Percentiles rank a stretch among this genome's conserved stretches.
These are phyloP conservation scores for Propsilocerus akamusi DNA, from an alignment of 1,140 invertebrate species.

Conservation along the genomic window DNA sequence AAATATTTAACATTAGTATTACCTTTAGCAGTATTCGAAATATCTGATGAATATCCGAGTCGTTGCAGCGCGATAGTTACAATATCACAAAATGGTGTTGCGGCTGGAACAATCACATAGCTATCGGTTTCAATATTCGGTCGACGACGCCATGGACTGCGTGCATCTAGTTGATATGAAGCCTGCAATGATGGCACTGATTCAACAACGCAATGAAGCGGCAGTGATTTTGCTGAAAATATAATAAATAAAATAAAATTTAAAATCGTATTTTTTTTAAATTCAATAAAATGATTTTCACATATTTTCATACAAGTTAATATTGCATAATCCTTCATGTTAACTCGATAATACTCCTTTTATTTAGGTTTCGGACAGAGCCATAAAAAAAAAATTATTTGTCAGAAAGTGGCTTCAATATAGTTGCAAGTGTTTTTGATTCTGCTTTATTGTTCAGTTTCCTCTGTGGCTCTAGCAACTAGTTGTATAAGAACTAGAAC, in stretches of 20 bases:
- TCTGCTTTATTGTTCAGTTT: too few relatives aligned
- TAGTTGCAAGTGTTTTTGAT: too few relatives aligned
- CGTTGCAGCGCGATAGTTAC: constrained; percentile 57
- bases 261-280: too few relatives aligned
- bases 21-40: constrained; percentile 63
- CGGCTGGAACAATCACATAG: constrained; percentile 82
- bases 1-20: constrained; percentile 9
- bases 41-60: constrained; percentile 58
- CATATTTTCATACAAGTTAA: neutral
- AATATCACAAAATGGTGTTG: constrained; percentile 68
- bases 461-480: too few relatives aligned
- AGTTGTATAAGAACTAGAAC: too few relatives aligned
- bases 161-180: constrained; percentile 25
- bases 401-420: too few relatives aligned
- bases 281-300: neutral
- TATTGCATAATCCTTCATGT: constrained; percentile 5
- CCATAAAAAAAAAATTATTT: too few relatives aligned
- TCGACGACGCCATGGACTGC: constrained; percentile 33
- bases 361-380: too few relatives aligned
- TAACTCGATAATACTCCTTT: constrained; percentile 6
- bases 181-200: constrained; percentile 42
- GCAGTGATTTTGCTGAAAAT: constrained; percentile 68
- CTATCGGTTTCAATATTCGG: constrained; percentile 70
- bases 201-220: constrained; percentile 82
- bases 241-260: constrained; percentile 6